Percentiles rank a stretch among this genome's conserved stretches.
These are phyloP conservation scores for Sciurus vulgaris DNA, from an alignment of 2,797 vertebrate species.

Conservation along the genomic window DNA sequence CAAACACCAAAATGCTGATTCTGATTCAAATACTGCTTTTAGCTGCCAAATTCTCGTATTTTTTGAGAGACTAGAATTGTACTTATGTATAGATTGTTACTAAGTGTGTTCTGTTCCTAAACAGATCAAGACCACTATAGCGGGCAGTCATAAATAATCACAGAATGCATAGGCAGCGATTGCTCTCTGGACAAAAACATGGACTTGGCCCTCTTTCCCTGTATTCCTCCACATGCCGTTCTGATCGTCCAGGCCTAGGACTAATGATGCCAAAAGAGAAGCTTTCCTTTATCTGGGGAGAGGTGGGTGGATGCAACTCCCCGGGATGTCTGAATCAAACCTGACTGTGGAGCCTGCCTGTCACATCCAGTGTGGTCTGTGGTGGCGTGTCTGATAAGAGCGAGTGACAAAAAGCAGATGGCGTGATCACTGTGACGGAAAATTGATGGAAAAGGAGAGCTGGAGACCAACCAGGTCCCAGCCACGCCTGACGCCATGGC, in stretches of 20 bases:
- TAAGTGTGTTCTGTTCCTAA: conserved; percentile 27
- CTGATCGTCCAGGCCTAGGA: background rate
- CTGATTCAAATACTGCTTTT: background rate
- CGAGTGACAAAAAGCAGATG: conserved; percentile 69
- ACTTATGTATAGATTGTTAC: background rate
- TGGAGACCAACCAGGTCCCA: conserved; percentile 36
- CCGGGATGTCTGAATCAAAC: conserved; percentile 9
- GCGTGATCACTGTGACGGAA: background rate
- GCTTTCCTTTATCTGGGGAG: conserved; percentile 25
- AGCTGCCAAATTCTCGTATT: conserved; percentile 34
- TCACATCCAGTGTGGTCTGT: background rate
- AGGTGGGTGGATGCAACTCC: background rate
- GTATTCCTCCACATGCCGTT: background rate
- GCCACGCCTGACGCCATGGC: background rate
- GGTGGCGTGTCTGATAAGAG: conserved; percentile 3
- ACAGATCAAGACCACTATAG: background rate
- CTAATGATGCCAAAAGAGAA: background rate
- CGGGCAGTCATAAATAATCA: background rate
- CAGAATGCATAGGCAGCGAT: background rate
- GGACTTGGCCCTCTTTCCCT: conserved; percentile 41
- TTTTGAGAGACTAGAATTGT: conserved; percentile 22
- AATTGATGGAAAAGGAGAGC: conserved; percentile 26
- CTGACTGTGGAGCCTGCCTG: background rate
- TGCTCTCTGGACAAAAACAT: conserved; percentile 61
- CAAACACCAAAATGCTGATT: conserved; percentile 63